These are phyloP conservation scores for Campylorhamphus procurvoides DNA, from an alignment of 2,113 vertebrate species.

Conservation along the genomic window DNA sequence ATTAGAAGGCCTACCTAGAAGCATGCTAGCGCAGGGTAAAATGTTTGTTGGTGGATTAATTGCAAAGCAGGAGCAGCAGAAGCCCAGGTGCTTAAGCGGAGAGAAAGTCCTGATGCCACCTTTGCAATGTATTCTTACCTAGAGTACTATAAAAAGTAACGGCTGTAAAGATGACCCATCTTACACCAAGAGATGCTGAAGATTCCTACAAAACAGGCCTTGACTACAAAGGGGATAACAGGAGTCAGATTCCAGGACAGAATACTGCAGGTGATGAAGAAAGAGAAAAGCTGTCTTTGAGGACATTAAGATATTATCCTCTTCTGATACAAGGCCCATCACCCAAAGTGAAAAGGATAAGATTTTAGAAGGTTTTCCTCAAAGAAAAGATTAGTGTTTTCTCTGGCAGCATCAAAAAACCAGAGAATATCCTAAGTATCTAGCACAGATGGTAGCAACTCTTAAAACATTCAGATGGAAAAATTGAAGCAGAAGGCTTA, in stretches of 20 bases:
- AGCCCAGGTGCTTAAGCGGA: slow-evolving; percentile 56
- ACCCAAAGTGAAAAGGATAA: slow-evolving; percentile 68
- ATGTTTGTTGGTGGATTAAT: slow-evolving; percentile 62
- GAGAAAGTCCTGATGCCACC: slow-evolving; percentile 50
- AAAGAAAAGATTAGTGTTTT: slow-evolving; percentile 63
- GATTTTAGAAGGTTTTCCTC: slow-evolving; percentile 43
- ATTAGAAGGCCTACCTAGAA: slow-evolving; percentile 67
- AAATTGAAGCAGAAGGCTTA: background rate
- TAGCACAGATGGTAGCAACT: slow-evolving; percentile 12
- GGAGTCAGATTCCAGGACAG: slow-evolving; percentile 60
- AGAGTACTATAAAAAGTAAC: background rate
- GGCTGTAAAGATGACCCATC: slow-evolving; percentile 51
- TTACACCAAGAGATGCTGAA: slow-evolving; percentile 57
- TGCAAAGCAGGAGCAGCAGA: slow-evolving; percentile 70
- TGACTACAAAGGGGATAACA: slow-evolving; percentile 19
- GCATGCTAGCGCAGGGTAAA: slow-evolving; percentile 60
- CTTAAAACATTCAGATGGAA: slow-evolving; percentile 40
- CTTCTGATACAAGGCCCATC: slow-evolving; percentile 65
- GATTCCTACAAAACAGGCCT: slow-evolving; percentile 49
- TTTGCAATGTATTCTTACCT: slow-evolving; percentile 11
- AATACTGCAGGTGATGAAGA: slow-evolving; percentile 62
- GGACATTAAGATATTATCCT: slow-evolving; percentile 28
- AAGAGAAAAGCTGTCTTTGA: slow-evolving; percentile 58
- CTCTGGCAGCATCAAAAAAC: background rate
- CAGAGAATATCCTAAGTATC: background rate